Evolutionary conservation across 2,888 invertebrate species (phyloP).

Genomic region (Drosophila diplacantha): DNA sequence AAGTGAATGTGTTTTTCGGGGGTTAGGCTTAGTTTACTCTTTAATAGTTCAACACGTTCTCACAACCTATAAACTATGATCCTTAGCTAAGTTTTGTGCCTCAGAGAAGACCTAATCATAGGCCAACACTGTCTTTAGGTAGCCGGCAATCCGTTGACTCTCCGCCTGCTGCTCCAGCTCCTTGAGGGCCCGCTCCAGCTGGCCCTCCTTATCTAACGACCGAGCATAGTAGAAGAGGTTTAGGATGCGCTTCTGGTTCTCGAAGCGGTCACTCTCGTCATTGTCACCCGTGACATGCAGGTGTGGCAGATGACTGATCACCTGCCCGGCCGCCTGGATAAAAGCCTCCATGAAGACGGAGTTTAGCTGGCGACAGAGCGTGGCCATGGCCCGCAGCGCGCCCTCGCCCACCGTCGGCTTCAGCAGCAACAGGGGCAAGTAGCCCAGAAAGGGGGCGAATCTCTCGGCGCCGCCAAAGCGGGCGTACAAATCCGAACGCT

Average conservation of each 20-base stretch:
- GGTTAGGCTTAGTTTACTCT: not conserved
- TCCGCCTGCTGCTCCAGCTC: conserved; percentile 6
- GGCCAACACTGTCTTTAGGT: conserved; percentile 64
- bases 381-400: conserved; percentile 80
- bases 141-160: conserved; percentile 55
- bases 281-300: conserved; percentile 74
- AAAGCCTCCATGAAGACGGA: conserved; percentile 79
- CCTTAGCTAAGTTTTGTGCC: not conserved
- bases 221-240: conserved; percentile 80
- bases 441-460: conserved; percentile 80
- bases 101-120: conserved; percentile 9
- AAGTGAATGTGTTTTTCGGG: not conserved
- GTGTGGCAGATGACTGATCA: conserved; percentile 77
- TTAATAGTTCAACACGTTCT: not conserved
- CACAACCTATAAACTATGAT: not conserved
- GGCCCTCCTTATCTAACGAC: not conserved
- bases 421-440: conserved; percentile 80
- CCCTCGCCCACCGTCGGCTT: conserved; percentile 79
- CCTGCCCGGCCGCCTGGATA: conserved; percentile 76
- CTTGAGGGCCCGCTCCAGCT: not conserved
- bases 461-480: conserved; percentile 68
- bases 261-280: conserved; percentile 52
- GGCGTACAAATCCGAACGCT: conserved; percentile 75
- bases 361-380: conserved; percentile 81
- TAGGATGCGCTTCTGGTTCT: conserved; percentile 79